phyloP scores from a whole-genome alignment of 1,140 invertebrate genomes.

The Megalopta genalis region DNA sequence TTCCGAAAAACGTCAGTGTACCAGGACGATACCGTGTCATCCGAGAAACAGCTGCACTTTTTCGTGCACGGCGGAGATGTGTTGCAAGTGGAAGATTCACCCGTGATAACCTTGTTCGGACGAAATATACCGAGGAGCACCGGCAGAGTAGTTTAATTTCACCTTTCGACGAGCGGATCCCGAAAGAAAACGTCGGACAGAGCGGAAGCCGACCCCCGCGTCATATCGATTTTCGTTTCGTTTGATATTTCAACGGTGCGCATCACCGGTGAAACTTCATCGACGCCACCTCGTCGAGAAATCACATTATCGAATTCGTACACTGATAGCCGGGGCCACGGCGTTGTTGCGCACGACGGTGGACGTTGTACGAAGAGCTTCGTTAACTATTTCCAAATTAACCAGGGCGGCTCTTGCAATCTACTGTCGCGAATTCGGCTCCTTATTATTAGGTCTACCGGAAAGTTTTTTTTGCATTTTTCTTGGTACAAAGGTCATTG shows the following conservation, averaged over 20 bases:
- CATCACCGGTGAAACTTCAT: conserved; percentile 52
- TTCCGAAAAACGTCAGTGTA: too few relatives aligned
- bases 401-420: not conserved
- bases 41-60: not conserved
- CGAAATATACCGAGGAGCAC: not conserved
- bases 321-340: conserved; percentile 21
- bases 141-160: conserved; percentile 11
- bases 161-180: conserved; percentile 4
- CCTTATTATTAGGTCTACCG: too few relatives aligned
- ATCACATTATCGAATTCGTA: conserved; percentile 53
- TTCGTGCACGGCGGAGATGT: not conserved
- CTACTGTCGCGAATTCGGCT: not conserved
- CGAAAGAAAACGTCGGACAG: conserved; percentile 4
- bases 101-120: not conserved
- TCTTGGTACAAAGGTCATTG: too few relatives aligned
- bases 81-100: not conserved
- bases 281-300: conserved; percentile 43
- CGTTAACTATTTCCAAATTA: conserved; percentile 32
- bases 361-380: not conserved
- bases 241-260: conserved; percentile 52
- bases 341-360: not conserved
- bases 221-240: conserved; percentile 63
- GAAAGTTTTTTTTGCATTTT: too few relatives aligned
- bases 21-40: not conserved
- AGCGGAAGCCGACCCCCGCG: conserved; percentile 5